Evolutionary conservation across 2,797 vertebrate species (phyloP), one percentile per base, ranked within the genome.

Genomic region (Carapus acus): DNA sequence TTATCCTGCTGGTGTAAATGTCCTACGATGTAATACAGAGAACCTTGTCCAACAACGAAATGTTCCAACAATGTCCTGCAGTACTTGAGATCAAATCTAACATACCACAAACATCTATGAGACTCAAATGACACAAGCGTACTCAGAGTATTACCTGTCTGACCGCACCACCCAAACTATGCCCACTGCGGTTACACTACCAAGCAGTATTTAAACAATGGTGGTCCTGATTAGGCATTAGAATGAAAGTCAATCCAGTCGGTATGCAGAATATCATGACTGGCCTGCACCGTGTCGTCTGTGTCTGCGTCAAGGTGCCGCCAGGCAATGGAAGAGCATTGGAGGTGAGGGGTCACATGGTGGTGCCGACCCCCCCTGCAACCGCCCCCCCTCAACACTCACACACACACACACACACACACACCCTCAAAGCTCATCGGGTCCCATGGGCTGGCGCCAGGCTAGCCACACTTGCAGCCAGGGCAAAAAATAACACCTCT

Each of bases 401-500:
- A n/a, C n/a, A n/a, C n/a, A n/a, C n/a, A n/a, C n/a, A n/a, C n/a
- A n/a, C n/a, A n/a, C n/a, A n/a, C n/a, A n/a, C n/a, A n/a, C 83
- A 78, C 67, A 79, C 76, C 71, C 73, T 74, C 65, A 20, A 11
- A 62, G 71, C 65, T 73, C 76, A 54, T 55, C 49, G 19, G 71
- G 82, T 88, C 84, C 84, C 78, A 43, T 71, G 80, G 80, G 74
- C 79, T 86, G 89, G 88, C 89, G 89, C 88, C 89, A 87, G 80
- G 74, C 80, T 72, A 77, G 64, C 74, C 83, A 67, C 19, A 15
- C 76, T 15, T 73, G 82, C 84, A 86, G 83, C 83, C 80, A 44
- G 23, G 54, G 77, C 72, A 85, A 78, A 88, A 89, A 90, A 90
- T 90, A 89, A 81, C 69, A 73, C 38, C 2, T 18, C 53, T 62